Base-by-base conservation (phyloP, 2,888 invertebrate genomes). In the Leptodirus hochenwartii region DNA sequence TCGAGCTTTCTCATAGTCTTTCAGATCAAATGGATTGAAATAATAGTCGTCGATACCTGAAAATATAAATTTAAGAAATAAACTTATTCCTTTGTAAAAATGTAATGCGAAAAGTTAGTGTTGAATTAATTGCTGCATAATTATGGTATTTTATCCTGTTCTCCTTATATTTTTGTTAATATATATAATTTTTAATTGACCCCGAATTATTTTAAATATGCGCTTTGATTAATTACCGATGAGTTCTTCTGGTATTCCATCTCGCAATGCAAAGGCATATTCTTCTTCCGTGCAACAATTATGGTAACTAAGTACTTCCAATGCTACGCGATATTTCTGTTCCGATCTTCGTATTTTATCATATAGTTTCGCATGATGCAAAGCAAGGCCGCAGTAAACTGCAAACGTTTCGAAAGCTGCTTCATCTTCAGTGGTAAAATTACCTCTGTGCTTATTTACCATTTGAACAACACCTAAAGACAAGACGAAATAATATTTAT, bases 221-320 rank as follows among this genome's bases (percentile, higher is more conserved):
- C n/a, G n/a, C n/a, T n/a, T n/a, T n/a, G n/a, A n/a, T n/a, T n/a
- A n/a, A n/a, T n/a, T n/a, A n/a, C n/a, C 39, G 26, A 27, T 43
- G 33, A 13, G 47, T 43, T 35, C 33, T 3, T 17, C 24, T 6
- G 41, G 42, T 13, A 39, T 14, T 9, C 38, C 49, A n/a, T 41
- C 30, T 37, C 37, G 16, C 6, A 47, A 27, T 4, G 46, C 49
- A 11, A 36, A 29, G 15, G 44, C 34, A 27, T 47, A 69, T 46
- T 85, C 84, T 29, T 70, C 68, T 32, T 80, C 77, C 4, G 65
- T 65, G 46, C 80, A 78, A 3, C 76, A 74, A 43, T 78, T 80
- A 49, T 85, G 84, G 46, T 84, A 84, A 38, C 80, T 78, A 4
- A 85, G 53, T 1, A 85, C 81, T 53, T 85, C 84, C 24, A 85